phyloP scores from a whole-genome alignment of 30 jellyfish, hydroid and myxozoan genomes.

The Calvadosia cruxmelitensis region DNA sequence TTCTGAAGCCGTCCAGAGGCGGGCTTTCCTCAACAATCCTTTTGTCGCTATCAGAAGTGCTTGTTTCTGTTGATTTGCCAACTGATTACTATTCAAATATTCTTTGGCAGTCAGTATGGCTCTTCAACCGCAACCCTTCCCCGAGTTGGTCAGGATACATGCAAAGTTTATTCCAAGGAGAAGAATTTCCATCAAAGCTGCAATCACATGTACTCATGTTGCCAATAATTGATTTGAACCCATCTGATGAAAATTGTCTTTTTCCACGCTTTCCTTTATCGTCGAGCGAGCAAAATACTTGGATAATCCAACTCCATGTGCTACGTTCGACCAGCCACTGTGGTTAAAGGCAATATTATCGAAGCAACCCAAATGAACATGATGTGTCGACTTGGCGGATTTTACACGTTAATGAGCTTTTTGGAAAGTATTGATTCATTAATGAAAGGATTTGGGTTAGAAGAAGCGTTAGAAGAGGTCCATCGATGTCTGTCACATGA shows the following conservation, averaged over 20 bases:
- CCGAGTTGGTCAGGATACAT: conserved; percentile 56
- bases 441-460: conserved; percentile 55
- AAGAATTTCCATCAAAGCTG: conserved; percentile 4
- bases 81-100: conserved; percentile 14
- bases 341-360: conserved; percentile 47
- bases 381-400: conserved; percentile 52
- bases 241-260: conserved; percentile 44
- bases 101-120: conserved; percentile 44
- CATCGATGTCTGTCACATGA: conserved; percentile 31
- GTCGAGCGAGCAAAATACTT: conserved; percentile 20
- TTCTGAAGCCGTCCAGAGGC: neutral
- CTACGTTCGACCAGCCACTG: conserved; percentile 46
- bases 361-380: conserved; percentile 16
- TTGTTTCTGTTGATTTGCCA: conserved; percentile 3
- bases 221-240: conserved; percentile 46
- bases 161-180: conserved; percentile 19
- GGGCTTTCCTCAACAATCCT: neutral
- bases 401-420: conserved; percentile 56
- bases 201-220: conserved; percentile 7
- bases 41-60: neutral
- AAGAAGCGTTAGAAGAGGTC: conserved; percentile 35
- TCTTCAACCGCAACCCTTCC: conserved; percentile 1
- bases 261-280: conserved; percentile 33
- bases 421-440: conserved; percentile 33
- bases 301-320: conserved; percentile 13